Conservation (phyloP, 2,888 invertebrate genomes). For the Trachelus tabidus region DNA sequence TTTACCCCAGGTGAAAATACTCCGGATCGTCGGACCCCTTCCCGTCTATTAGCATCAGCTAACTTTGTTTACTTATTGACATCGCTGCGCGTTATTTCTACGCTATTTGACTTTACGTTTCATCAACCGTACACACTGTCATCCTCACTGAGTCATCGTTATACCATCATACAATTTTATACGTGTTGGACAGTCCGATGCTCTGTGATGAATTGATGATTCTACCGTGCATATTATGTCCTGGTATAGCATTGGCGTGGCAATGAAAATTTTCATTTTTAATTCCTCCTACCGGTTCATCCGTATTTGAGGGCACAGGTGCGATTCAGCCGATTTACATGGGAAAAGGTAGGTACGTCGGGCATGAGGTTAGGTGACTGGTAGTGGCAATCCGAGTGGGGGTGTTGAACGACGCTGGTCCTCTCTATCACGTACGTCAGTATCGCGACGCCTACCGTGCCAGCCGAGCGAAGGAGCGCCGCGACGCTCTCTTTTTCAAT, state of each 20-base stretch:
- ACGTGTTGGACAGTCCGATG: neutral
- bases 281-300: neutral
- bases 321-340: neutral
- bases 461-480: constrained; percentile 18
- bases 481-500: constrained; percentile 19
- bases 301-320: neutral
- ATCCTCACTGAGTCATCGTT: neutral
- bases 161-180: neutral
- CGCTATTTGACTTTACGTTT: neutral
- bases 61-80: neutral
- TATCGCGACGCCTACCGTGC: constrained; percentile 38
- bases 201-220: neutral
- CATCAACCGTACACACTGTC: neutral
- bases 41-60: neutral
- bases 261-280: neutral
- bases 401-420: neutral
- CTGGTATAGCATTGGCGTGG: neutral
- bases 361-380: neutral
- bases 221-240: neutral
- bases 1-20: neutral
- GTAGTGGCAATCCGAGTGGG: neutral
- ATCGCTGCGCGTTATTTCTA: neutral
- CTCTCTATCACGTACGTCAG: constrained; percentile 26
- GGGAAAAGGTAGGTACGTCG: neutral
- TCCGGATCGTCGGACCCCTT: neutral